Evolutionary conservation across 2,888 invertebrate species (phyloP).

Genomic region (Hirtodrosophila confusa): DNA sequence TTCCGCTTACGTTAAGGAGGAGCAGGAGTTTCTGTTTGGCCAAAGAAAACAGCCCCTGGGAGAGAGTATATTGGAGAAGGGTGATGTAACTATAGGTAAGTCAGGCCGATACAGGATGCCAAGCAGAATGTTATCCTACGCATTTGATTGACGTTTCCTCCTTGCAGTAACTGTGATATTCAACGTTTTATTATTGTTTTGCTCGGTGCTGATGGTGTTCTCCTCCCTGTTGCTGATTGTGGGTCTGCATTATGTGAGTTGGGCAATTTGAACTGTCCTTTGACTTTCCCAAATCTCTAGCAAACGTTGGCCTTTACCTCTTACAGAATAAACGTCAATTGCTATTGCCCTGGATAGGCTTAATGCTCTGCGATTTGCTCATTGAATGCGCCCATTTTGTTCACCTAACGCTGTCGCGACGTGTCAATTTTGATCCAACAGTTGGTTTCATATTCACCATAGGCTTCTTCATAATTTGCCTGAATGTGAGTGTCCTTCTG

Average conservation of each 20-base stretch:
- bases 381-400: slow-evolving; percentile 88
- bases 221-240: slow-evolving; percentile 88
- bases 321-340: slow-evolving; percentile 89
- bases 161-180: slow-evolving; percentile 90
- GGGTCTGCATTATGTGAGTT: slow-evolving; percentile 89
- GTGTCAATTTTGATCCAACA: slow-evolving; percentile 89
- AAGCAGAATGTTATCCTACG: not conserved
- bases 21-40: slow-evolving; percentile 88
- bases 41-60: slow-evolving; percentile 86
- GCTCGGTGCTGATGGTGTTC: slow-evolving; percentile 88
- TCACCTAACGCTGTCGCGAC: slow-evolving; percentile 88
- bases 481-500: slow-evolving; percentile 88
- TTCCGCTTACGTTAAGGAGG: slow-evolving; percentile 88
- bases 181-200: slow-evolving; percentile 88
- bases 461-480: slow-evolving; percentile 90
- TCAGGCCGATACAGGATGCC: not conserved
- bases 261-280: slow-evolving; percentile 13
- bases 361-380: slow-evolving; percentile 87
- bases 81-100: slow-evolving; percentile 83
- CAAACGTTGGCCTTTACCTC: slow-evolving; percentile 6
- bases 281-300: not conserved
- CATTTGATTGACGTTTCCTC: slow-evolving; percentile 42
- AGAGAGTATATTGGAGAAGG: slow-evolving; percentile 86
- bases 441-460: slow-evolving; percentile 90
- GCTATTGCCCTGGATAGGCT: slow-evolving; percentile 90